Percentiles rank a stretch among this genome's conserved stretches.
Conservation (phyloP, 2,888 invertebrate species). For the Artemia sinica region DNA sequence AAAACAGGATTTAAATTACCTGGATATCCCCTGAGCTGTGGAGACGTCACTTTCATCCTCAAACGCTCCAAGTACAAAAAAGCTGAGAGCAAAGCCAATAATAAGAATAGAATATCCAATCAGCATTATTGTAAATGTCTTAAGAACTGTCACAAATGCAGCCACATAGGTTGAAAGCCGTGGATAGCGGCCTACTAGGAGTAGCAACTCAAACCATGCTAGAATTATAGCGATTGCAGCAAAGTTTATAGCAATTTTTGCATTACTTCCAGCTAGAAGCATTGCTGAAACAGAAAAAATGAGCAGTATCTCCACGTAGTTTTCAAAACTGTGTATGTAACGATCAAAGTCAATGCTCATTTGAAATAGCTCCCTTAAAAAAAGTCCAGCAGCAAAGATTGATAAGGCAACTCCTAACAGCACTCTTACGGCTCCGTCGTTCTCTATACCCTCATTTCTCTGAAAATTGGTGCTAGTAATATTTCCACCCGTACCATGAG, state of each 20-base stretch:
- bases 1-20: background rate
- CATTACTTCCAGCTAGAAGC: conserved; percentile 18
- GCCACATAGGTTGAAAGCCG: conserved; percentile 24
- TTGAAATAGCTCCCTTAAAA: conserved; percentile 17
- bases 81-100: conserved; percentile 25
- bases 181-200: conserved; percentile 25
- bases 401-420: background rate
- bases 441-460: conserved; percentile 20
- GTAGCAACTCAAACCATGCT: conserved; percentile 25
- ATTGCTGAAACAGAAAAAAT: conserved; percentile 21
- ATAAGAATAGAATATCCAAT: conserved; percentile 25
- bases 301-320: conserved; percentile 19
- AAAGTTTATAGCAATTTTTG: conserved; percentile 22
- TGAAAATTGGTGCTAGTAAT: background rate
- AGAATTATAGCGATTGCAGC: conserved; percentile 25
- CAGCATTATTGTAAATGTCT: conserved; percentile 25
- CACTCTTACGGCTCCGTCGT: conserved; percentile 19
- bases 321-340: conserved; percentile 14
- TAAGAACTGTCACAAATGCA: conserved; percentile 25
- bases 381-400: conserved; percentile 12
- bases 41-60: background rate
- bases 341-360: conserved; percentile 15
- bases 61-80: conserved; percentile 19
- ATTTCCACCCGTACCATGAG: background rate
- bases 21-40: conserved; percentile 9